Percentiles rank a stretch among this genome's conserved stretches.
Evolutionary conservation across 1,140 invertebrate species (phyloP).

Genomic region (Liolophura sinensis): DNA sequence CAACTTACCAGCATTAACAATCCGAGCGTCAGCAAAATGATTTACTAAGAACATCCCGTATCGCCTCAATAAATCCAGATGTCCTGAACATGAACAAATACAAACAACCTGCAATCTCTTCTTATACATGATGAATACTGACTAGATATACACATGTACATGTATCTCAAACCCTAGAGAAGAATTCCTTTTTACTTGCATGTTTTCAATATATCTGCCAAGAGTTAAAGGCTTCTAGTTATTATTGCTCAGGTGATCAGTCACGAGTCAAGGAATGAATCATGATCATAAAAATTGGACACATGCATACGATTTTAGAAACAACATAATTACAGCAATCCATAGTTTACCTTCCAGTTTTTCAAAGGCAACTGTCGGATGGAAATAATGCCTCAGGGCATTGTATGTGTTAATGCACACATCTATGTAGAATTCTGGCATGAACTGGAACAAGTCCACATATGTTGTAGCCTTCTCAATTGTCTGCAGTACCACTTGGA

Average conservation of each 20-base stretch:
- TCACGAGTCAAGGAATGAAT: no score
- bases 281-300: no score
- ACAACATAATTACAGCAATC: neutral
- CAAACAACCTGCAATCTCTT: neutral
- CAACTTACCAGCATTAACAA: conserved; percentile 67
- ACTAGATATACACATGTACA: neutral
- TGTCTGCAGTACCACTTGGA: conserved; percentile 65
- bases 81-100: conserved; percentile 47
- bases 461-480: conserved; percentile 65
- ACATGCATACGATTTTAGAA: no score
- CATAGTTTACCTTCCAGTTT: conserved; percentile 63
- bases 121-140: neutral
- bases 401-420: conserved; percentile 70
- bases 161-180: neutral
- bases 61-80: conserved; percentile 63
- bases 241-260: no score
- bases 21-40: conserved; percentile 76
- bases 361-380: conserved; percentile 67
- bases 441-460: conserved; percentile 74
- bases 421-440: conserved; percentile 82
- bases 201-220: no score
- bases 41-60: conserved; percentile 74
- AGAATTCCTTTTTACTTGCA: neutral
- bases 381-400: conserved; percentile 66
- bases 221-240: no score